These are phyloP conservation scores for Galago senegalensis DNA, from an alignment of 2,797 vertebrate genomes.

Conservation along the genomic window DNA sequence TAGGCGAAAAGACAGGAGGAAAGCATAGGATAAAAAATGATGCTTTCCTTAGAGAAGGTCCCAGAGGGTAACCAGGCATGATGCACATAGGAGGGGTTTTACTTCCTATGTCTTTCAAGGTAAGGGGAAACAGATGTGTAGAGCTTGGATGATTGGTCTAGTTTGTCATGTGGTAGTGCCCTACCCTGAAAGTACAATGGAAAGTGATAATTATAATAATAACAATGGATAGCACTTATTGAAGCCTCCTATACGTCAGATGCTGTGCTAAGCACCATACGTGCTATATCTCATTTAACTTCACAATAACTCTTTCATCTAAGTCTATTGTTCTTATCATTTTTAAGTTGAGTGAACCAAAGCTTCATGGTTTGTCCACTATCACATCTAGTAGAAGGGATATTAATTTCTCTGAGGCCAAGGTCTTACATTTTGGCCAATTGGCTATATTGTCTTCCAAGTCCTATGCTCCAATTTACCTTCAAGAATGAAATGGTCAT, in stretches of 20 bases:
- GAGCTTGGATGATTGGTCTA: not conserved
- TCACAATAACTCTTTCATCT: not conserved
- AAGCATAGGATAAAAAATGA: conserved; percentile 75
- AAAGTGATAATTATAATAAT: not conserved
- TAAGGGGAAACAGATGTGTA: not conserved
- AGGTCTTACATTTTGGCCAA: not conserved
- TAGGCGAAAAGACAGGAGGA: conserved; percentile 66
- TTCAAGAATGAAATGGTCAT: not conserved
- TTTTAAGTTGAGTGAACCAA: conserved; percentile 30
- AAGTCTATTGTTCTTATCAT: not conserved
- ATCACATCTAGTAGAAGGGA: not conserved
- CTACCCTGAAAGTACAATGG: not conserved
- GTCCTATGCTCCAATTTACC: not conserved
- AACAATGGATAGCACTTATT: not conserved
- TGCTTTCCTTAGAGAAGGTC: conserved; percentile 42
- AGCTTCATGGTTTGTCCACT: not conserved
- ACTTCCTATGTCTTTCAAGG: conserved; percentile 8
- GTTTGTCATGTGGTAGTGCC: not conserved
- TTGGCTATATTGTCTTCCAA: not conserved
- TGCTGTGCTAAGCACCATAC: not conserved
- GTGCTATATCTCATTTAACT: conserved; percentile 33
- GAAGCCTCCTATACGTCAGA: not conserved
- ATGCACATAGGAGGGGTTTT: not conserved
- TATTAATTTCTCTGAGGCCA: not conserved
- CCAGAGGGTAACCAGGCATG: not conserved